Evolutionary conservation across 2,113 vertebrate genomes (phyloP), one percentile per base, ranked within the genome.

Genomic region (Mesitornis unicolor): DNA sequence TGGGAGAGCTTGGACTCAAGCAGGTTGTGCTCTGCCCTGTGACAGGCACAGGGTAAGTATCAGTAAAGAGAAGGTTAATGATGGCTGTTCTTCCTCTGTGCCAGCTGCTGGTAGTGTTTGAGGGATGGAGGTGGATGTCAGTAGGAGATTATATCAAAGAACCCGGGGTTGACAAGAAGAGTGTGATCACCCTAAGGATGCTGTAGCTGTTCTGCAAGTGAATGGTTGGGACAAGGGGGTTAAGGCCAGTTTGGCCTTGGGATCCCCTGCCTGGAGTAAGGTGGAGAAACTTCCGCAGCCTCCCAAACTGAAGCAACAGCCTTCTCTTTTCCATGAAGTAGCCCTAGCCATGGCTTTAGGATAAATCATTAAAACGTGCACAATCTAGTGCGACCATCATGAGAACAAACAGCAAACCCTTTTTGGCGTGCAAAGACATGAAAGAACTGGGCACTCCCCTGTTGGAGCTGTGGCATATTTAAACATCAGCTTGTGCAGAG

Each of bases 161-260:
- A 45, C 13, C 11, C 11, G 38, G 48, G 38, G n/a, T n/a, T 54
- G 6, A 11, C 35, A 24, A 42, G 59, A 51, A 51, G 53, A 82
- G 33, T 5, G 16, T 22, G 33, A 19, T 57, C 11, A 53, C n/a
- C 31, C 48, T n/a, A 11, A 33, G 0, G 0, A 0, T 0, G 29
- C 36, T 29, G 11, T 14, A 38, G 68, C 83, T 89, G 50, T 8
- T 48, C 40, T 50, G 24, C 6, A 6, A 12, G 18, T 8, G 20
- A 51, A 16, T 7, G 20, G 25, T 43, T 5, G 16, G 53, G 36
- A 28, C 28, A 9, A 15, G 31, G 48, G 48, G 28, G 47, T 17
- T 59, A 40, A 48, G 53, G 25, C 28, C 17, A 16, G 24, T 40
- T 56, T 54, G 26, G 45, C 25, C 19, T 25, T 21, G 18, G 28